Evolutionary conservation across 1,140 invertebrate genomes (phyloP).

Genomic region (Lineus longissimus): DNA sequence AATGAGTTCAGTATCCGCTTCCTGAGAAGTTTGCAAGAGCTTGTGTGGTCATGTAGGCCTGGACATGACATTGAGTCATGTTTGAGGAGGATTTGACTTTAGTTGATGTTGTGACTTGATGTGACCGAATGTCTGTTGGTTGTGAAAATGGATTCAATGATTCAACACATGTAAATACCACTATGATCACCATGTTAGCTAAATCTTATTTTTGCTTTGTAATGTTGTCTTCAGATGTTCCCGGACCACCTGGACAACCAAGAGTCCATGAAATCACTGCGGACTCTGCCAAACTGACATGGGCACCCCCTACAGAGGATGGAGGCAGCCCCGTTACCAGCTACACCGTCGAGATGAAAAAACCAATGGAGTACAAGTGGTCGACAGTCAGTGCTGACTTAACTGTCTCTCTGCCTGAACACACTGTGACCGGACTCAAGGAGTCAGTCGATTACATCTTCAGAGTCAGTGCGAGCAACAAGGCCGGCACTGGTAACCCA

Average conservation of each 20-base stretch:
- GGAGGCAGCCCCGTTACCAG: conserved; percentile 94
- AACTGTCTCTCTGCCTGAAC: background rate
- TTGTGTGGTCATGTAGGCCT: too few relatives aligned
- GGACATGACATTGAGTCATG: too few relatives aligned
- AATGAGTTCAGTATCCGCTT: too few relatives aligned
- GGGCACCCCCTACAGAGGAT: conserved; percentile 83
- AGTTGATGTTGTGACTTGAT: too few relatives aligned
- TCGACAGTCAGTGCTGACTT: background rate
- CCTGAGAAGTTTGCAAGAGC: too few relatives aligned
- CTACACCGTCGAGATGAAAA: conserved; percentile 77
- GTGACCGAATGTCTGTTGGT: too few relatives aligned
- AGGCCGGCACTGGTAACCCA: conserved; percentile 64
- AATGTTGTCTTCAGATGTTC: conserved; percentile 44
- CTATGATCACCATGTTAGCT: too few relatives aligned
- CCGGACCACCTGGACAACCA: conserved; percentile 85
- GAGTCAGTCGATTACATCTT: conserved; percentile 77
- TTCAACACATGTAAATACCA: too few relatives aligned
- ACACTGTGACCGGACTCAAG: background rate
- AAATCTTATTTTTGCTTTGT: too few relatives aligned
- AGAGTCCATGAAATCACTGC: conserved; percentile 90
- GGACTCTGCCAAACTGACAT: conserved; percentile 86
- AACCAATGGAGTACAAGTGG: background rate
- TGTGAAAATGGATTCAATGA: too few relatives aligned
- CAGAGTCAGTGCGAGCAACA: conserved; percentile 86
- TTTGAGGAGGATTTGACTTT: too few relatives aligned